Conservation (phyloP, 1,140 invertebrate genomes). For the Sitobion miscanthi region DNA sequence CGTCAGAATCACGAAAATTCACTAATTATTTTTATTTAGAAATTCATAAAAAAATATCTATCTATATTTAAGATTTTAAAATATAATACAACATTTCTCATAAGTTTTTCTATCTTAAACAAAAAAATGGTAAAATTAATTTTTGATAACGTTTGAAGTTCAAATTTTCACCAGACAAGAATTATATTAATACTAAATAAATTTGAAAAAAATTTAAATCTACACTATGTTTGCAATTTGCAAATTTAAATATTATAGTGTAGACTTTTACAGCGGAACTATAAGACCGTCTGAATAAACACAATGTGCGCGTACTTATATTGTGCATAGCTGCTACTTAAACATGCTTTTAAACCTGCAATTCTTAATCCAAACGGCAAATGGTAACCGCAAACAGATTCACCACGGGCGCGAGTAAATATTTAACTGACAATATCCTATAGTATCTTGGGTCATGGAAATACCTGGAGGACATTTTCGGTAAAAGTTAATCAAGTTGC, state of each 20-base stretch:
- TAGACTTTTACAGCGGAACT: neutral
- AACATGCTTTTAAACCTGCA: slow-evolving; percentile 40
- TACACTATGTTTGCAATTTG: neutral
- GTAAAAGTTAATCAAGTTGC: slow-evolving; percentile 55
- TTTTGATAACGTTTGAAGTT: too few relatives aligned
- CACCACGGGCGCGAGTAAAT: slow-evolving; percentile 24
- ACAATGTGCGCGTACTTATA: neutral
- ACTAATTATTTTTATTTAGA: too few relatives aligned
- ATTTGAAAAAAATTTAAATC: neutral
- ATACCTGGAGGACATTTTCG: slow-evolving; percentile 46
- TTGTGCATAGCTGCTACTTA: neutral
- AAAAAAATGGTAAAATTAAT: too few relatives aligned
- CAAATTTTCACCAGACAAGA: neutral
- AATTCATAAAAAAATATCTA: too few relatives aligned
- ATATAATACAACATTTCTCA: too few relatives aligned
- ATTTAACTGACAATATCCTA: slow-evolving; percentile 52
- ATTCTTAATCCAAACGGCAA: slow-evolving; percentile 41
- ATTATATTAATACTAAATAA: neutral
- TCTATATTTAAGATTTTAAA: too few relatives aligned
- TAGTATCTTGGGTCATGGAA: slow-evolving; percentile 26
- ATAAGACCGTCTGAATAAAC: slow-evolving; percentile 7
- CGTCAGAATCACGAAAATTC: too few relatives aligned
- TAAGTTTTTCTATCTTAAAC: too few relatives aligned
- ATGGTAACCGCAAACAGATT: slow-evolving; percentile 44
- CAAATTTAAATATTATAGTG: neutral